A percentile compares a stretch with the other conserved stretches of the same genome.
Evolutionary conservation across 2,888 invertebrate genomes (phyloP).

Genomic region (Spisula solida): DNA sequence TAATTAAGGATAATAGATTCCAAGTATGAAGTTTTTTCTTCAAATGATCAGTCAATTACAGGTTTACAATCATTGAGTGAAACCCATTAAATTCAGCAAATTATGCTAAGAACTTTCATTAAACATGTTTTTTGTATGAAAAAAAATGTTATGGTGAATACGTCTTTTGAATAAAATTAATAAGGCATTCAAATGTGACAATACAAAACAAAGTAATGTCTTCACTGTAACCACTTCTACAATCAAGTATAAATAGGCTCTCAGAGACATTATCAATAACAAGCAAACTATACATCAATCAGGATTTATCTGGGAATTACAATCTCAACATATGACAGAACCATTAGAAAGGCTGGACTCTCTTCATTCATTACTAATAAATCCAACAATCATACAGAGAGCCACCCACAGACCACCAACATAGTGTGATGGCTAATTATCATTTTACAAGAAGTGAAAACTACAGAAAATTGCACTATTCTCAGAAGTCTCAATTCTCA

Average conservation of each 20-base stretch:
- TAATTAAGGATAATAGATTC: too few relatives aligned
- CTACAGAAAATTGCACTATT: conserved; percentile 28
- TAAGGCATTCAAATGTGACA: background rate
- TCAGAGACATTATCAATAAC: background rate
- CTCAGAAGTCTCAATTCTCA: conserved; percentile 42
- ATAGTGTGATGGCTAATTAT: conserved; percentile 31
- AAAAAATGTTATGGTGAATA: background rate
- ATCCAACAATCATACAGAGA: background rate
- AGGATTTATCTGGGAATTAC: background rate
- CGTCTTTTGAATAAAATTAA: background rate
- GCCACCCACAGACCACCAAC: conserved; percentile 47
- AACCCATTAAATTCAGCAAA: background rate
- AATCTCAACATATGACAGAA: conserved; percentile 25
- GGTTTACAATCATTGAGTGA: too few relatives aligned
- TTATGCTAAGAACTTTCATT: background rate
- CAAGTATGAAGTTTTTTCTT: too few relatives aligned
- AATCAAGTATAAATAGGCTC: too few relatives aligned
- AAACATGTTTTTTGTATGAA: too few relatives aligned
- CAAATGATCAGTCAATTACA: too few relatives aligned
- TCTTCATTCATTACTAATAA: background rate
- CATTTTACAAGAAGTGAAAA: background rate
- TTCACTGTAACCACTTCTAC: background rate
- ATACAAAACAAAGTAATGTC: background rate
- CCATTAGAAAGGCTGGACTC: conserved; percentile 14
- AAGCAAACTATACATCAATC: background rate